Evolutionary conservation across 35 echinoderm and acorn worm species (phyloP), one percentile per base, ranked within the genome.

Genomic region (Amphiura filiformis): DNA sequence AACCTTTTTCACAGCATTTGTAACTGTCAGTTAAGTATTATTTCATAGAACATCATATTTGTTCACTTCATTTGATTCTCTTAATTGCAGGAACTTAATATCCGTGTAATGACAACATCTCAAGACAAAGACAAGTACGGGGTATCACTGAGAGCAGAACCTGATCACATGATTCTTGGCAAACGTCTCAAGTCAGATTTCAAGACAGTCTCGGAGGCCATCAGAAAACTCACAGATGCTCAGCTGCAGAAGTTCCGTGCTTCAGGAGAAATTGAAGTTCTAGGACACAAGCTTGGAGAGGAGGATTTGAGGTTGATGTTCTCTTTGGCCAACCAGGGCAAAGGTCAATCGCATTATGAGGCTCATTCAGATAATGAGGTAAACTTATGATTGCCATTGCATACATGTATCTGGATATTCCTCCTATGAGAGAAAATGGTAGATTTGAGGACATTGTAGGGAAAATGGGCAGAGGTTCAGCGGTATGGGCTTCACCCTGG

Each of bases 291-390:
- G n/a, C 80, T 99, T 17, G 28, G 76, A 23, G 87, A 88, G 38
- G 93, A 88, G 5, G 96, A 99, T 41, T 39, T 99, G 82, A 64
- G 91, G 76, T 39, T 99, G 37, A 93, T 84, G 35, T 99, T 92
- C 81, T 80, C 87, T 28, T 92, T 93, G 56, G 96, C 78, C 13
- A 65, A 82, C 37, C 41, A 81, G 23, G 47, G 84, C 20, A 38
- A 76, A 28, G 57, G 34, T 34, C 57, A 38, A 9, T 94, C 96
- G 5, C 78, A 99, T 78, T 99, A 99, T 40, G 91, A 99, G 47
- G 96, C 96, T 33, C 96, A 99, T 61, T 94, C 96, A 15, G 96
- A 99, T 64, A 94, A 91, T 42, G 86, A 99, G 87, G 96, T 99
- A 79, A 40, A 40, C 65, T 38, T 38, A n/a, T n/a, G n/a, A n/a